phyloP scores from a whole-genome alignment of 1,140 invertebrate genomes.

The Danaus plexippus region DNA sequence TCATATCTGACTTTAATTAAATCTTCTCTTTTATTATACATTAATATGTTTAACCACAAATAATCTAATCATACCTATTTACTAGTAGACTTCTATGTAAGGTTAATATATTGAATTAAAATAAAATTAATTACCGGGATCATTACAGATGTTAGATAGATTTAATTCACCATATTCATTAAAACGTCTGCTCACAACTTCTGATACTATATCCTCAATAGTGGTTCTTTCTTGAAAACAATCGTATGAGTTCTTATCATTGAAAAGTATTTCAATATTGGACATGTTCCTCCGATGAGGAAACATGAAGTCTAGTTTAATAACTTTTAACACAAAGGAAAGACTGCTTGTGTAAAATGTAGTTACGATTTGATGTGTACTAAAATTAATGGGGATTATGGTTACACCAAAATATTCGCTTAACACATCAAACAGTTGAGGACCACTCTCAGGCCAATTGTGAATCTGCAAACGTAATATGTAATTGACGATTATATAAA shows the following conservation, averaged over 20 bases:
- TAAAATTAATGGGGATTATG: slow-evolving; percentile 42
- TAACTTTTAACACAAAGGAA: slow-evolving; percentile 38
- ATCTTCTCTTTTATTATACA: no score
- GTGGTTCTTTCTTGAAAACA: slow-evolving; percentile 39
- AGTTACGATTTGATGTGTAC: slow-evolving; percentile 28
- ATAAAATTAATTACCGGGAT: slow-evolving; percentile 35
- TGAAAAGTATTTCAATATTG: slow-evolving; percentile 50
- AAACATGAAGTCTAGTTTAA: slow-evolving; percentile 55
- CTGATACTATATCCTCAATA: slow-evolving; percentile 42
- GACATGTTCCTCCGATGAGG: slow-evolving; percentile 44
- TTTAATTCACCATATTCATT: slow-evolving; percentile 45
- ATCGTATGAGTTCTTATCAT: slow-evolving; percentile 47
- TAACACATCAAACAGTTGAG: slow-evolving; percentile 38
- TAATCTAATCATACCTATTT: neutral
- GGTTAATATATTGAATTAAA: slow-evolving; percentile 5
- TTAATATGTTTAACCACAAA: neutral
- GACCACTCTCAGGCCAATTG: slow-evolving; percentile 37
- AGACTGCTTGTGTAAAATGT: slow-evolving; percentile 53
- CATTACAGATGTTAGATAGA: slow-evolving; percentile 50
- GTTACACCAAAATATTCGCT: slow-evolving; percentile 34
- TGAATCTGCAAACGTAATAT: slow-evolving; percentile 39
- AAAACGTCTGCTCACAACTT: slow-evolving; percentile 42
- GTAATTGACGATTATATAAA: neutral
- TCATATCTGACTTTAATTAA: no score
- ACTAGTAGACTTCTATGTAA: slow-evolving; percentile 7